These are phyloP conservation scores for Hoplodrina ambigua DNA, from an alignment of 2,888 invertebrate genomes.

Conservation along the genomic window DNA sequence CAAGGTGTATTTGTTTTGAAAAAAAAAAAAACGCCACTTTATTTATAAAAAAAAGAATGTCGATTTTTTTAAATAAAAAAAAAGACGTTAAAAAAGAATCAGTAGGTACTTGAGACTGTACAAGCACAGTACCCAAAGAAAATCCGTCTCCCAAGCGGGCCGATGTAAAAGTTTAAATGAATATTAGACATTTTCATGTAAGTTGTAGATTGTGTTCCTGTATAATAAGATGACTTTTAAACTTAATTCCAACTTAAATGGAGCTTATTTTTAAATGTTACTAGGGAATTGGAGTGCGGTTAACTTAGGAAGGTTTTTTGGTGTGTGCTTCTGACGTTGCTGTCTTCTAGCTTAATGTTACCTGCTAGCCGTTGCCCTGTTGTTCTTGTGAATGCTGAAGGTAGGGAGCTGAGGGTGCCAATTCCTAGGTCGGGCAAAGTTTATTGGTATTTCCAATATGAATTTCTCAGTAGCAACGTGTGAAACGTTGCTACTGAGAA, in stretches of 20 bases:
- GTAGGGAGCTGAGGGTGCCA: too few relatives aligned
- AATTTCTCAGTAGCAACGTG: too few relatives aligned
- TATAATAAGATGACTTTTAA: constrained; percentile 83
- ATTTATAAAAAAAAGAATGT: neutral
- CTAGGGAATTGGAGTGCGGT: neutral
- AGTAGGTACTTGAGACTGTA: constrained; percentile 27
- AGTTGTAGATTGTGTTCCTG: constrained; percentile 83
- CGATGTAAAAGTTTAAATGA: constrained; percentile 79
- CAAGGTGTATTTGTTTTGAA: too few relatives aligned
- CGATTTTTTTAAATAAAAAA: neutral
- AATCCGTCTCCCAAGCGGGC: constrained; percentile 67
- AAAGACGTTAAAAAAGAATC: neutral
- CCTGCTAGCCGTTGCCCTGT: neutral
- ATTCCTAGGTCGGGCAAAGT: too few relatives aligned
- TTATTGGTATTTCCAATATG: too few relatives aligned
- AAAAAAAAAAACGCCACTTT: too few relatives aligned
- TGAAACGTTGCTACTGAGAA: too few relatives aligned
- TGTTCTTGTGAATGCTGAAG: too few relatives aligned
- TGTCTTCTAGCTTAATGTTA: neutral
- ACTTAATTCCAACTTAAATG: constrained; percentile 81
- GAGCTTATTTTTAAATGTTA: constrained; percentile 73
- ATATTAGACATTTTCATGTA: constrained; percentile 80
- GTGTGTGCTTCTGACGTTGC: neutral
- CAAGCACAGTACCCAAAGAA: constrained; percentile 47
- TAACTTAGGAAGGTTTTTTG: constrained; percentile 1